Evolutionary conservation across 2,888 invertebrate species (phyloP), one percentile per base, ranked within the genome.

Genomic region (Macrosoma leucophasiata): DNA sequence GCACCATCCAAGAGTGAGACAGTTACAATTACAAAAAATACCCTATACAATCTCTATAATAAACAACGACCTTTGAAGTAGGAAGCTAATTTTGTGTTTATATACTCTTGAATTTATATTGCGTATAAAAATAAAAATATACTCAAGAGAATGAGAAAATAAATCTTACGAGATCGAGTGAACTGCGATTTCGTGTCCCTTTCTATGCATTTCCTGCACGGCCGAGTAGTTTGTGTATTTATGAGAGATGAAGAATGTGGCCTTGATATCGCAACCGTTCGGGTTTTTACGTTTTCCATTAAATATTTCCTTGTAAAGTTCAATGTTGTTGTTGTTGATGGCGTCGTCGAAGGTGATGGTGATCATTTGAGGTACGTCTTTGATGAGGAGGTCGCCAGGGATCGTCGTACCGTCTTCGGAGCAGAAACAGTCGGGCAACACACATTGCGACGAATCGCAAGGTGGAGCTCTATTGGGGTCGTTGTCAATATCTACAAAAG

Each of bases 341-440:
- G 96, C 96, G 60, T 96, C 96, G 64, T 96, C 96, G 68, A 96
- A 96, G 29, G 96, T 96, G 64, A 96, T 92, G 36, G 94, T 95
- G 62, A 96, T 91, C 96, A 96, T 96, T 85, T 96, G 95, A 3
- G 96, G 96, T 1, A 96, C 94, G 59, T 95, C 94, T 76, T 90
- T 92, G 42, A 90, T 70, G 8, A 93, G 94, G 28, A 95, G 78
- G 62, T 95, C 94, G 8, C 94, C 94, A 42, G 95, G 95, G 52
- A 95, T 91, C 23, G 88, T 86, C 19, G 95, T 95, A 46, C 95
- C 95, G 62, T 95, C 95, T 70, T 95, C 95, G 6, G 95, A 95
- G 65, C 96, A 96, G 91, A 95, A 96, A 70, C 96, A 96, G 70
- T 96, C 96, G 19, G 96, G 96, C 44, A 96, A 85, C 15, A 91